Evolutionary conservation across 1,140 invertebrate genomes (phyloP), one percentile per base, ranked within the genome.

Genomic region (Anastrepha obliqua): DNA sequence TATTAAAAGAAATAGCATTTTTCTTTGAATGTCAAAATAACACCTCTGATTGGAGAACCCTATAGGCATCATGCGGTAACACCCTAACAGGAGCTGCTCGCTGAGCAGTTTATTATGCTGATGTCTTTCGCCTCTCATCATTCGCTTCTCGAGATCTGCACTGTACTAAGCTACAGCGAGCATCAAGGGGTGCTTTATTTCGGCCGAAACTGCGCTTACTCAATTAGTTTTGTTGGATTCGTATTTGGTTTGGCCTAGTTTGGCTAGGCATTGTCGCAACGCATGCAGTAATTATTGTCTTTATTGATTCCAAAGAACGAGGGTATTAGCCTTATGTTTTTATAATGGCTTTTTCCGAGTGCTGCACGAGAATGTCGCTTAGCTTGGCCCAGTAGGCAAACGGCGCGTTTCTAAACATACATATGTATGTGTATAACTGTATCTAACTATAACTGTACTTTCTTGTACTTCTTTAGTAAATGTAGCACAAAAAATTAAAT

Each of bases 311-410:
- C 15, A 55, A 81, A 51, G n/a, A 81, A 51, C 20, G 74, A 81
- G 47, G 47, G 44, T 81, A 81, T 55, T 81, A 81, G 17, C 74
- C 74, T 55, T 55, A 81, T 29, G 74, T n/a, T 29, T 15, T 55
- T 81, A 9, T 20, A 81, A 81, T 55, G 39, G 42, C 13, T 81
- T 55, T 55, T 58, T 51, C 9, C 44, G 67, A 47, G 67, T 44
- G 6, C 15, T 4, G 39, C 17, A 9, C 20, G 74, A n/a, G 44
- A 2, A 47, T 55, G 17, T 51, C 51, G 5, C 7, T 81, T 81
- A n/a, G 47, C 74, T 55, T 81, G 74, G 74, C 74, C 74, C 42
- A 81, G 47, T 55, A 81, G 47, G 74, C 47, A 81, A 81, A 55
- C 47, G 8, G 20, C 74, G 74, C 74, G 74, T 55, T 20, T 20